Evolutionary conservation across 2,113 vertebrate species (phyloP).

Genomic region (Pantherophis guttatus): DNA sequence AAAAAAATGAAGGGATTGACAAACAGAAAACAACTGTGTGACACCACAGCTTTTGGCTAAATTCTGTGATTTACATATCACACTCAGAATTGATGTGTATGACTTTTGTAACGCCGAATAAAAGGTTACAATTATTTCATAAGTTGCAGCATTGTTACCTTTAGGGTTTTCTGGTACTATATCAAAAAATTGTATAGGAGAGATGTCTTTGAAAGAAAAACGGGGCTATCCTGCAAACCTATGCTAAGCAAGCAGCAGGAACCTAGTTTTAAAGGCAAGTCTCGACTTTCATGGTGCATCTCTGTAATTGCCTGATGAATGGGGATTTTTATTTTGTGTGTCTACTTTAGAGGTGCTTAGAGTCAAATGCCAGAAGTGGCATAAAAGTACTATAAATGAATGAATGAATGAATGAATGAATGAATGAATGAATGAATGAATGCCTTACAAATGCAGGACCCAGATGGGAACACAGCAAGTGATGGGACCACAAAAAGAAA

Average conservation of each 20-base stretch:
- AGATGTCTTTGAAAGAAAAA: slow-evolving; percentile 40
- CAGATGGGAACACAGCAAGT: not conserved
- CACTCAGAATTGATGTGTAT: not conserved
- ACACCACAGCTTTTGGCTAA: slow-evolving; percentile 13
- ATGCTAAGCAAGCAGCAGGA: not conserved
- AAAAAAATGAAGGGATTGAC: slow-evolving; percentile 23
- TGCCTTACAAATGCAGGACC: not conserved
- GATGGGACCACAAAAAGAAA: not conserved
- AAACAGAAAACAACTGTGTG: slow-evolving; percentile 36
- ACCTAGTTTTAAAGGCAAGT: slow-evolving; percentile 31
- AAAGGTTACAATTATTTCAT: slow-evolving; percentile 28
- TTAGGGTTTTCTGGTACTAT: slow-evolving; percentile 17
- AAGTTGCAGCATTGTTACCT: slow-evolving; percentile 19
- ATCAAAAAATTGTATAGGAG: not conserved
- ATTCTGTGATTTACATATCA: slow-evolving; percentile 31
- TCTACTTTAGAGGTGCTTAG: not conserved
- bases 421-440: not conserved
- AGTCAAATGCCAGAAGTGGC: not conserved
- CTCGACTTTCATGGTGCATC: slow-evolving; percentile 37
- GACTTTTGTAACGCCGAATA: slow-evolving; percentile 18
- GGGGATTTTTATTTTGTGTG: slow-evolving; percentile 39
- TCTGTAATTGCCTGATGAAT: slow-evolving; percentile 41
- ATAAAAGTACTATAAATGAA: not conserved
- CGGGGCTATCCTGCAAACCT: not conserved
- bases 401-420: not conserved